Percentiles rank a stretch among this genome's conserved stretches.
Evolutionary conservation across 2,113 vertebrate genomes (phyloP).

Genomic region (Callospermophilus lateralis): DNA sequence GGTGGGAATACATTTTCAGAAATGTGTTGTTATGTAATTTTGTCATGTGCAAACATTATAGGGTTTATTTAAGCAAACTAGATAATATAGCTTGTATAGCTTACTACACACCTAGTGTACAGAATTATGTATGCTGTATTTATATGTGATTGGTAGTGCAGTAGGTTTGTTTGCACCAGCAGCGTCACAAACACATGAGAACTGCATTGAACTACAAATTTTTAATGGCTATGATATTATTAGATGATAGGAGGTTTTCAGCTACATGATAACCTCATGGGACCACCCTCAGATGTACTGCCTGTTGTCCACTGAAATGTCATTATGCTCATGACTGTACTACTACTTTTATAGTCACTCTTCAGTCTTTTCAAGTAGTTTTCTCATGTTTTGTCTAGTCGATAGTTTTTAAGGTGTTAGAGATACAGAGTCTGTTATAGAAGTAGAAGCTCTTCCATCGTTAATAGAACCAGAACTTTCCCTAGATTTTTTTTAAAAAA

Average conservation of each 20-base stretch:
- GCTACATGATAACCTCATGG: background rate
- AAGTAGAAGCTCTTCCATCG: background rate
- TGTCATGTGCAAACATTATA: background rate
- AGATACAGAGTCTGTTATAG: background rate
- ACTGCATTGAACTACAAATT: background rate
- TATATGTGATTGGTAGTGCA: background rate
- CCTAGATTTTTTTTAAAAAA: background rate
- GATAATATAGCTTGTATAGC: background rate
- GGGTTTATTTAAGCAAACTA: background rate
- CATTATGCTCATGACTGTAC: background rate
- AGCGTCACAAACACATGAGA: background rate
- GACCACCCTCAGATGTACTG: too few relatives aligned
- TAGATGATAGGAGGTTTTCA: background rate
- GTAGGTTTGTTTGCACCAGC: background rate
- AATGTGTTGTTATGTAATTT: background rate
- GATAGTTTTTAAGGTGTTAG: conserved; percentile 7
- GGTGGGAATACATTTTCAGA: background rate
- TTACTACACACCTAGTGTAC: background rate
- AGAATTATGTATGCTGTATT: background rate
- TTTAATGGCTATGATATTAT: background rate
- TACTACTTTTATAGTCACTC: background rate
- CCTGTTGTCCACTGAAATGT: background rate
- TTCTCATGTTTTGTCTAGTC: background rate
- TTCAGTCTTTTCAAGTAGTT: too few relatives aligned
- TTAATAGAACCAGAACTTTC: background rate